Evolutionary conservation across 2,888 invertebrate species (phyloP), one percentile per base, ranked within the genome.

Genomic region (Strigamia crassipes): DNA sequence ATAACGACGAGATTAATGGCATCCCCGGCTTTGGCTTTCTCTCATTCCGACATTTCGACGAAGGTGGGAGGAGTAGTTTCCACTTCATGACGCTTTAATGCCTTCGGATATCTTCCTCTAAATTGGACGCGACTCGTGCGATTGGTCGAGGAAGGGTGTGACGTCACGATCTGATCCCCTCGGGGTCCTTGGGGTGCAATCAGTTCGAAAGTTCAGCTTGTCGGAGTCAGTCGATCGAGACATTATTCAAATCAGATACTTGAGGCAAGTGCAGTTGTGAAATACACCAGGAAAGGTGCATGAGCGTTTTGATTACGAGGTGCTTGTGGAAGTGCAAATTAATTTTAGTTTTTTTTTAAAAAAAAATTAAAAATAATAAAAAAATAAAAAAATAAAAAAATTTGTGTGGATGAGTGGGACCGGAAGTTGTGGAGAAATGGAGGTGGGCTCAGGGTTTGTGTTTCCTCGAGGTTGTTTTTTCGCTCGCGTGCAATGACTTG

Each of bases 1-100:
- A 61, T 61, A 61, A 61, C 56, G 56, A 56, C 18, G 56, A 61
- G 61, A 61, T 61, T 61, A 61, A 61, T 61, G 61, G 61, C 61
- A n/a, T 61, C 61, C 2, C 61, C 15, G 8, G 41, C 41, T 41
- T 10, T 8, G 13, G 9, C 18, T 61, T n/a, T 15, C 23, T 61
- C 61, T 12, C 9, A 12, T 12, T 23, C 21, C 61, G 18, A 61
- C 61, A 9, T 61, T 61, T 61, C 61, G 61, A 61, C 61, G 61
- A 61, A 61, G 61, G 61, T 61, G 23, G 61, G 61, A 61, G 61
- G 61, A 61, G 61, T 61, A 61, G 61, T 61, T 61, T 61, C 61
- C 61, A 61, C 61, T 61, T 61, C 61, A 61, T 61, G 61, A 61
- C 61, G 61, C 61, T 61, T 61, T 61, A 61, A 61, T 61, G 61